A percentile compares a stretch with the other conserved stretches of the same genome.
Conservation (phyloP, 2,113 vertebrate genomes). For the Pholis gunnellus region DNA sequence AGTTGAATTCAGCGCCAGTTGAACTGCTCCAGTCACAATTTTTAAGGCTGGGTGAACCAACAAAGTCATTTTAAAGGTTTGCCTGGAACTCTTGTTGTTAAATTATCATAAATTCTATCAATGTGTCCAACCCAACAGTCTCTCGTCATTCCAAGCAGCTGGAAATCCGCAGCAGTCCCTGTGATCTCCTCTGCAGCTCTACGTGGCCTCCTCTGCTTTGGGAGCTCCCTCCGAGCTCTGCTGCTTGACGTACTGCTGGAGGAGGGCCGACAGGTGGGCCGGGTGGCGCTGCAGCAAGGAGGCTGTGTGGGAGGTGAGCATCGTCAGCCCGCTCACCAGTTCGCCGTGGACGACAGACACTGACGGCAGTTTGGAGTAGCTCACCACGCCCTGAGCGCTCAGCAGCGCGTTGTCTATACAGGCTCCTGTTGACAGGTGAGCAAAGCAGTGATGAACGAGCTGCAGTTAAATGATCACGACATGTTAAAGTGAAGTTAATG, state of each 20-base stretch:
- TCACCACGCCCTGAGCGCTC: conserved; percentile 87
- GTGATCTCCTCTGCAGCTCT: conserved; percentile 13
- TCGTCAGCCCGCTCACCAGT: conserved; percentile 83
- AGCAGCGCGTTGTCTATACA: conserved; percentile 90
- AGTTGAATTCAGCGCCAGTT: not conserved
- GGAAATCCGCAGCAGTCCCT: conserved; percentile 22
- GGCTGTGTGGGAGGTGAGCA: conserved; percentile 82
- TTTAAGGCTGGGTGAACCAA: not conserved
- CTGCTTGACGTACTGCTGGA: conserved; percentile 87
- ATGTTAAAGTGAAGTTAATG: not conserved
- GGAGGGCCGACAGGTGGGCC: conserved; percentile 81
- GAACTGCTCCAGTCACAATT: not conserved
- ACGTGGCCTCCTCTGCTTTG: conserved; percentile 60
- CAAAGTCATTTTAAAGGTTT: not conserved
- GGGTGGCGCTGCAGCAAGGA: conserved; percentile 86
- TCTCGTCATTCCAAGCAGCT: not conserved
- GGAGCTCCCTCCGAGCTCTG: conserved; percentile 47
- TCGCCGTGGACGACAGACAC: conserved; percentile 82
- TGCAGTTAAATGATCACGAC: not conserved
- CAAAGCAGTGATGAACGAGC: not conserved
- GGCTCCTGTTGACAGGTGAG: conserved; percentile 82
- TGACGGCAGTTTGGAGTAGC: conserved; percentile 87
- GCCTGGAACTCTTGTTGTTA: not conserved
- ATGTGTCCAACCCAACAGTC: not conserved
- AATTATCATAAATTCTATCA: not conserved